Conservation (phyloP, 92 coral and sea anemone genomes). For the Galaxea fascicularis region DNA sequence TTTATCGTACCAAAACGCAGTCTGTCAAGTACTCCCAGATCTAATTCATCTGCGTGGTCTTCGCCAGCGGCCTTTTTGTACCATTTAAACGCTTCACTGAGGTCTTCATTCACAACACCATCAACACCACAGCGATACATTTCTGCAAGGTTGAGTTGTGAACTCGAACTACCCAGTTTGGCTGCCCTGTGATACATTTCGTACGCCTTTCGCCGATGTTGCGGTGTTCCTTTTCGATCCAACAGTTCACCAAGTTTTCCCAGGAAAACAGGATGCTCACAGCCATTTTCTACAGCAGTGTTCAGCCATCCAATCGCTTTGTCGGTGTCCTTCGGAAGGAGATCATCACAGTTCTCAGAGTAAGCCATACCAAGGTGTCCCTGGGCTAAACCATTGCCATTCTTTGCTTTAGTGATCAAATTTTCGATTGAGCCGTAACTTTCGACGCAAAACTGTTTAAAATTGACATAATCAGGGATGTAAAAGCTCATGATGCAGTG, state of each 20-base stretch:
- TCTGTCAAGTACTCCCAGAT: background rate
- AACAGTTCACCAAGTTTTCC: slow-evolving; percentile 49
- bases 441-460: slow-evolving; percentile 9
- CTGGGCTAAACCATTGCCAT: slow-evolving; percentile 65
- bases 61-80: slow-evolving; percentile 83
- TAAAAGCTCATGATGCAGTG: background rate
- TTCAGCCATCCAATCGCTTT: slow-evolving; percentile 77
- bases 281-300: slow-evolving; percentile 44
- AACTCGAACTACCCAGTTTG: slow-evolving; percentile 32
- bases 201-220: slow-evolving; percentile 65
- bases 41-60: background rate
- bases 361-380: slow-evolving; percentile 60
- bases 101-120: slow-evolving; percentile 71
- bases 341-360: slow-evolving; percentile 41
- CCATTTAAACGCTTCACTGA: slow-evolving; percentile 80
- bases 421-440: slow-evolving; percentile 54
- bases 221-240: slow-evolving; percentile 49
- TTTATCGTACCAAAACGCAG: slow-evolving; percentile 20
- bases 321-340: slow-evolving; percentile 55
- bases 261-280: background rate
- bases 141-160: slow-evolving; percentile 73
- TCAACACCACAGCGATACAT: slow-evolving; percentile 73
- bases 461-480: background rate
- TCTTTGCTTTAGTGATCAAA: slow-evolving; percentile 51
- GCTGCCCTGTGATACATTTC: slow-evolving; percentile 71